Evolutionary conservation across 2,797 vertebrate species (phyloP).

Genomic region (Peromyscus eremicus): DNA sequence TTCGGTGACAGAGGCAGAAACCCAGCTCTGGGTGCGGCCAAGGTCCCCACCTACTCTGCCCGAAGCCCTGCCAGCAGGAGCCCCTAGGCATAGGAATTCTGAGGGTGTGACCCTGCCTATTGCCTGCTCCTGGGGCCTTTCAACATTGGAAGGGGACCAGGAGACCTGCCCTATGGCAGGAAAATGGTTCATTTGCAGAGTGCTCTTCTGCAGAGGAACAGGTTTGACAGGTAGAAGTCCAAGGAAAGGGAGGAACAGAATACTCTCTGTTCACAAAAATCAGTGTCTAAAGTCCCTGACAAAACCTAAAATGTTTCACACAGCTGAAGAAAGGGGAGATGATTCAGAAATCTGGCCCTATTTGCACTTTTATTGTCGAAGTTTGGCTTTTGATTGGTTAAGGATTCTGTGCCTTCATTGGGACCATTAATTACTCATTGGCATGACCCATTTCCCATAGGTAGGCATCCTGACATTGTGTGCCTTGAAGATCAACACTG

Average conservation of each 20-base stretch:
- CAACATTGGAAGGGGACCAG: not conserved
- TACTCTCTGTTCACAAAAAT: not conserved
- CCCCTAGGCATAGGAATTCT: slow-evolving; percentile 51
- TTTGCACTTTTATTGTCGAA: not conserved
- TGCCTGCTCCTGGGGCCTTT: not conserved
- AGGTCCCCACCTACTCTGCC: not conserved
- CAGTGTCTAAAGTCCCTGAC: not conserved
- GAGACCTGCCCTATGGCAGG: not conserved
- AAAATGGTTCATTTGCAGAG: not conserved
- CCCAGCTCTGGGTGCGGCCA: not conserved
- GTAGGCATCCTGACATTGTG: slow-evolving; percentile 14
- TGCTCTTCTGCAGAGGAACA: slow-evolving; percentile 21
- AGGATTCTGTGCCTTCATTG: slow-evolving; percentile 20
- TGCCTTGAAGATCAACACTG: not conserved
- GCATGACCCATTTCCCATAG: slow-evolving; percentile 25
- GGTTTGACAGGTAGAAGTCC: slow-evolving; percentile 13
- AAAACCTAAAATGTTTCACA: not conserved
- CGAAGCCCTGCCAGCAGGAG: slow-evolving; percentile 13
- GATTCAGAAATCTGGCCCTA: not conserved
- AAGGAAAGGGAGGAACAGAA: not conserved
- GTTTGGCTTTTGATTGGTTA: slow-evolving; percentile 9
- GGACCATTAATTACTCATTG: slow-evolving; percentile 26
- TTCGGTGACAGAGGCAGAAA: slow-evolving; percentile 19
- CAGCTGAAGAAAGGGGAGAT: not conserved
- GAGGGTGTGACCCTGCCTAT: slow-evolving; percentile 8